Base-by-base conservation (phyloP, 2,888 invertebrate genomes). In the Blomia tropicalis region DNA sequence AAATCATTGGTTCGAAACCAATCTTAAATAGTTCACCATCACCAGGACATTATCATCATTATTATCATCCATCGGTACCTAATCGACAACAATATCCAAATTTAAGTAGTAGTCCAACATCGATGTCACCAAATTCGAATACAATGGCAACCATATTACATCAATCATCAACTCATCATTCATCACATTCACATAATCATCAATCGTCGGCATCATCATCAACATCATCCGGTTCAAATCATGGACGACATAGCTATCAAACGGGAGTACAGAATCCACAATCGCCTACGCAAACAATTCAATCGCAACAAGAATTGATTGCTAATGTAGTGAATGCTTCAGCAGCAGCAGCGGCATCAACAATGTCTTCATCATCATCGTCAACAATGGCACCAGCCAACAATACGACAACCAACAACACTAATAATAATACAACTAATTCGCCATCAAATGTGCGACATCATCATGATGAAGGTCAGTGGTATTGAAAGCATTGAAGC, bases 391-490 rank as follows among this genome's bases (percentile, higher is more conserved):
- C 29, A 27, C 25, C 7, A 7, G 11, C 51, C 7, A 27, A 7
- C 7, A 7, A 27, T 7, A 47, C 51, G 11, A 11, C 51, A n/a
- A 14, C 51, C 36, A 7, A 36, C 17, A 5, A 22, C 27, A n/a
- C 2, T n/a, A 17, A 36, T 11, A 36, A 11, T 7, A 17, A 11
- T 36, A 17, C 36, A 7, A 36, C 36, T 17, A 36, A 36, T 14
- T 47, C 51, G 27, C 51, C 51, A 31, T 58, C 56, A 36, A 56
- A 56, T 29, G 29, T 56, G 25, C 25, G 56, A 31, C 60, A 43
- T 27, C 60, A 58, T 58, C 60, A 60, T 23, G 62, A 62, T 25
- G 62, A 62, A n/a, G 62, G 62, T 62, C 25, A 62, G 41, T 25
- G 11, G 19, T 23, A 1, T 4, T n/a, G n/a, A n/a, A n/a, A n/a